Conservation (phyloP, 2,797 vertebrate species). For the Crenichthys baileyi region DNA sequence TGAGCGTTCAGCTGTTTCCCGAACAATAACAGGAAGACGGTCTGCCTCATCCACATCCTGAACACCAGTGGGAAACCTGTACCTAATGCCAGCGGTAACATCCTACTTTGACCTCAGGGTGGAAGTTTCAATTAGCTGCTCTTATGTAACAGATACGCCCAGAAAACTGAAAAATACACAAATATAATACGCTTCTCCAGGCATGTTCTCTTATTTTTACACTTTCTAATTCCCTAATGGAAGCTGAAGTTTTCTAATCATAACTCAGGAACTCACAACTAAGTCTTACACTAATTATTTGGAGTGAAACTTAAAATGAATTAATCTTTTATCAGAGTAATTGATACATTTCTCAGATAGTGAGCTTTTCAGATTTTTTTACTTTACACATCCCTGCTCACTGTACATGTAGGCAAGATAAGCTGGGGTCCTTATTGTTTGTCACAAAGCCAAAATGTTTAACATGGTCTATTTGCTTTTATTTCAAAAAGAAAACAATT, state of each 20-base stretch:
- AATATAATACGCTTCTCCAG: slow-evolving; percentile 12
- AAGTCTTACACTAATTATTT: not conserved
- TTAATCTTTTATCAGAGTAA: not conserved
- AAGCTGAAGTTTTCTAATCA: slow-evolving; percentile 28
- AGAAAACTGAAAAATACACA: not conserved
- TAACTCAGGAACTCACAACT: not conserved
- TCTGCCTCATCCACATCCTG: slow-evolving; percentile 60
- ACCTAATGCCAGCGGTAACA: slow-evolving; percentile 1
- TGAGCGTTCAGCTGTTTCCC: slow-evolving; percentile 31
- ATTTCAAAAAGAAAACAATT: not conserved
- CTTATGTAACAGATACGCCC: slow-evolving; percentile 29
- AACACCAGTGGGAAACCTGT: slow-evolving; percentile 39
- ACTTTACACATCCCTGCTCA: not conserved
- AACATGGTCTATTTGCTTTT: not conserved
- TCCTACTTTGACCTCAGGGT: slow-evolving; percentile 52
- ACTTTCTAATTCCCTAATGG: not conserved
- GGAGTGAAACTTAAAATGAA: not conserved
- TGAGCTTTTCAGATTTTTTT: no score
- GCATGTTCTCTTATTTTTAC: not conserved
- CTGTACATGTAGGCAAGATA: not conserved
- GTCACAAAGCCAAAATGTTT: not conserved
- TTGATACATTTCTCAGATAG: not conserved
- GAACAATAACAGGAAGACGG: slow-evolving; percentile 74
- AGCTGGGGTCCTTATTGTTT: not conserved
- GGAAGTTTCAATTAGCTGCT: slow-evolving; percentile 51